Evolutionary conservation across 23 tunicate species (phyloP).

Genomic region (Trididemnum clinides): DNA sequence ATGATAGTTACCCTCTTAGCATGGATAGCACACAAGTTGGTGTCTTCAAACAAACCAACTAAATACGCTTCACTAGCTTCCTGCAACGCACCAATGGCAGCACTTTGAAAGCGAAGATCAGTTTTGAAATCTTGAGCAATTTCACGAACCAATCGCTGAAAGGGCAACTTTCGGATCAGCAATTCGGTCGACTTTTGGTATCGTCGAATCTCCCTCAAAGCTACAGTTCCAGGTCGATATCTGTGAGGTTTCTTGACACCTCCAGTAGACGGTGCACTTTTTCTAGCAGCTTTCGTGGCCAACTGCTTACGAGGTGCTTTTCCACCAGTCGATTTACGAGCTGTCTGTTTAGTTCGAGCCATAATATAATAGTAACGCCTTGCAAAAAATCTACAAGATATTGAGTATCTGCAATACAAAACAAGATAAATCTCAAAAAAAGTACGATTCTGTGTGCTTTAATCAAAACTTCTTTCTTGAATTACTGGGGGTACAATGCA

Average conservation of each 20-base stretch:
- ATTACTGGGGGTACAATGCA: too few relatives aligned
- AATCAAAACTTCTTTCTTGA: too few relatives aligned
- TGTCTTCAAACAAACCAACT: constrained; percentile 96
- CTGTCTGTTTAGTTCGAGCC: constrained; percentile 99
- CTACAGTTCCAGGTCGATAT: constrained; percentile 95
- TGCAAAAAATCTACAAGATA: neutral
- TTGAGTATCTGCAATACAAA: neutral
- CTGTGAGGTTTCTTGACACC: constrained; percentile 97
- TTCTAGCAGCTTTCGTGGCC: constrained; percentile 95
- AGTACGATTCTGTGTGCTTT: neutral
- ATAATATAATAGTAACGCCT: neutral
- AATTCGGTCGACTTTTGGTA: constrained; percentile 92
- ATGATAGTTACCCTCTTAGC: constrained; percentile 97
- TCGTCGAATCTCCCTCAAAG: constrained; percentile 90
- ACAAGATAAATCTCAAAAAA: neutral
- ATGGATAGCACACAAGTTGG: constrained; percentile 96
- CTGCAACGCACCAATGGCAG: constrained; percentile 85
- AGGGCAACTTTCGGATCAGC: constrained; percentile 85
- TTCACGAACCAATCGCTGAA: constrained; percentile 91
- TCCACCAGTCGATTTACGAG: constrained; percentile 94
- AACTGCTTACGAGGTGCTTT: constrained; percentile 95
- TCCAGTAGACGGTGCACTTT: constrained; percentile 95
- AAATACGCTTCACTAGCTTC: constrained; percentile 97
- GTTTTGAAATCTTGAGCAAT: constrained; percentile 98
- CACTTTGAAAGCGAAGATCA: constrained; percentile 91